Percentiles rank a stretch among this genome's conserved stretches.
Conservation (phyloP, 2,888 invertebrate species). For the Crematogaster levior region DNA sequence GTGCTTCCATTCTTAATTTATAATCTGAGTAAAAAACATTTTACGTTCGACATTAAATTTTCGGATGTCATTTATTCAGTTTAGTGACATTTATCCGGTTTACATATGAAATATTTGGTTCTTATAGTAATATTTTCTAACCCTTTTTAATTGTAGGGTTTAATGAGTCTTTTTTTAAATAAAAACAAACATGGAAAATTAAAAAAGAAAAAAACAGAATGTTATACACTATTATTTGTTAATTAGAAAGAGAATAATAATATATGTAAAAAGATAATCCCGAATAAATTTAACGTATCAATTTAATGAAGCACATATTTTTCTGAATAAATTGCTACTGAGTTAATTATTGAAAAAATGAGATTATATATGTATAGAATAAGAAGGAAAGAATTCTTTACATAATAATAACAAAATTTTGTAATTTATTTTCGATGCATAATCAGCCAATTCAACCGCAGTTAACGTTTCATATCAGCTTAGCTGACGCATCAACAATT, state of each 20-base stretch:
- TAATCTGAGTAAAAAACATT: background rate
- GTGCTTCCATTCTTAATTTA: background rate
- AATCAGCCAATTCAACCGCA: background rate
- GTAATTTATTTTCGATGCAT: background rate
- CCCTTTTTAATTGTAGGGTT: background rate
- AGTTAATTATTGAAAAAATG: background rate
- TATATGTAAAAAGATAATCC: background rate
- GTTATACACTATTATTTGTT: background rate
- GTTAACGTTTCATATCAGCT: constrained; percentile 2
- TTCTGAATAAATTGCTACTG: background rate
- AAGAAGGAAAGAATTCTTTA: no score
- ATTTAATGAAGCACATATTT: background rate
- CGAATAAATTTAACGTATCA: background rate
- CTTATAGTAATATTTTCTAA: background rate
- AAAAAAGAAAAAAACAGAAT: background rate
- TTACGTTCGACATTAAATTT: constrained; percentile 19
- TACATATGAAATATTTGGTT: background rate
- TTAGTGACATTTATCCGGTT: background rate
- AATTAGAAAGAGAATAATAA: background rate
- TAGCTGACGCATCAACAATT: background rate
- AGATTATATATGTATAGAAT: background rate
- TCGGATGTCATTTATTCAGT: constrained; percentile 1
- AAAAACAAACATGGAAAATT: background rate
- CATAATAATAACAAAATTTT: background rate
- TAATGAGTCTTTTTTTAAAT: background rate